These are phyloP conservation scores for Hyperoplus immaculatus DNA, from an alignment of 2,797 vertebrate species.

Conservation along the genomic window DNA sequence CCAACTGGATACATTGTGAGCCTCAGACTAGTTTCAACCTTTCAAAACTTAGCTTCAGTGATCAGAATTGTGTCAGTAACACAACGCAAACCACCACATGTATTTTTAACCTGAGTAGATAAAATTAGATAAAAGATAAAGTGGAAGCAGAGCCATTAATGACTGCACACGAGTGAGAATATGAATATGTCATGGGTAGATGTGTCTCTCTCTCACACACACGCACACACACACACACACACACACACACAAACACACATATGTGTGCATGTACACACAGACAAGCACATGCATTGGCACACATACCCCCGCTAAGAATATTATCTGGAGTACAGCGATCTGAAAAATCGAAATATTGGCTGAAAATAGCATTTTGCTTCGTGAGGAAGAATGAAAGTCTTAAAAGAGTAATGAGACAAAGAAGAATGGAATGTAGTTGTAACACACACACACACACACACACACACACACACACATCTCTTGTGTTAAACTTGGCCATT, in stretches of 20 bases:
- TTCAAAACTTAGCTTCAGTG: conserved; percentile 2
- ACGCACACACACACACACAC: background rate
- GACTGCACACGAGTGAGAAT: conserved; percentile 9
- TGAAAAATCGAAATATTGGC: conserved; percentile 60
- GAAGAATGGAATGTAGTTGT: conserved; percentile 42
- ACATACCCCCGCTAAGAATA: conserved; percentile 2
- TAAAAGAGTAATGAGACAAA: conserved; percentile 67
- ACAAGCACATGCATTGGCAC: background rate
- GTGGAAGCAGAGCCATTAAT: conserved; percentile 2
- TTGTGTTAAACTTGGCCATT: conserved; percentile 56
- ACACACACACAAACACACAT: background rate
- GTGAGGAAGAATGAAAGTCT: conserved; percentile 43
- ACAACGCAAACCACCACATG: conserved; percentile 15
- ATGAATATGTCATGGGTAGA: background rate
- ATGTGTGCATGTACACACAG: background rate
- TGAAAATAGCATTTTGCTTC: conserved; percentile 63
- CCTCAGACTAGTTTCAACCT: background rate
- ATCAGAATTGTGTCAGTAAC: conserved; percentile 7
- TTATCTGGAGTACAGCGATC: conserved; percentile 27
- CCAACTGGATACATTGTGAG: background rate
- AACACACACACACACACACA: conserved; percentile 1
- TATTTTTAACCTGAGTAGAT: conserved; percentile 36
- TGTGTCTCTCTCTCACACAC: background rate
- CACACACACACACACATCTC: conserved; percentile 1
- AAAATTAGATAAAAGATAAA: conserved; percentile 16